These are phyloP conservation scores for Leptinotarsa peninsularis DNA, from an alignment of 2,888 invertebrate species.

Conservation along the genomic window DNA sequence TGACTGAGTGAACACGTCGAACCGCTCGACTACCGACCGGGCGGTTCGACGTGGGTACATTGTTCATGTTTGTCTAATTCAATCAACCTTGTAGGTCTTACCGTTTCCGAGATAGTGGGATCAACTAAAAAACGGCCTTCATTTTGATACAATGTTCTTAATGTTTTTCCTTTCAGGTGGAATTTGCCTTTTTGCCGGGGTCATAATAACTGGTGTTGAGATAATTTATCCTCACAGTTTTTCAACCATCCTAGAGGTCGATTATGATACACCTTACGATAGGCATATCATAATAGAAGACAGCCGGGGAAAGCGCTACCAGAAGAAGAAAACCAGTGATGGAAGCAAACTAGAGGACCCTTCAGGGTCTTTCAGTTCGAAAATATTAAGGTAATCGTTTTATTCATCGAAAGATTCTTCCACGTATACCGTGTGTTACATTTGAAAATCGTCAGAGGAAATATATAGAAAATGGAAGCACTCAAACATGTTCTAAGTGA, in stretches of 20 bases:
- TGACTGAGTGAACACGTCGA: too few relatives aligned
- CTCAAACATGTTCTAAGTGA: too few relatives aligned
- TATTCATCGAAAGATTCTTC: too few relatives aligned
- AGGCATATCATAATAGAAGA: slow-evolving; percentile 92
- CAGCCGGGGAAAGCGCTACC: slow-evolving; percentile 78
- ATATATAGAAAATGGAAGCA: too few relatives aligned
- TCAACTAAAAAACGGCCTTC: too few relatives aligned
- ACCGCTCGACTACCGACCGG: too few relatives aligned
- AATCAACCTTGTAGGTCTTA: not conserved
- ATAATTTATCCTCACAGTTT: slow-evolving; percentile 91
- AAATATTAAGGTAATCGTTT: slow-evolving; percentile 74
- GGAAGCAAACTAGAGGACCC: slow-evolving; percentile 71
- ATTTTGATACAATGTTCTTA: too few relatives aligned
- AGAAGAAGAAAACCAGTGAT: slow-evolving; percentile 71
- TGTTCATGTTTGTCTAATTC: not conserved
- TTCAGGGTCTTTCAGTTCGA: slow-evolving; percentile 71
- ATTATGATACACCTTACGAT: slow-evolving; percentile 95
- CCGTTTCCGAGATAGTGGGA: too few relatives aligned
- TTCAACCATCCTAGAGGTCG: slow-evolving; percentile 90
- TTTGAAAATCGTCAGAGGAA: too few relatives aligned
- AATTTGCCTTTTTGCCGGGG: slow-evolving; percentile 81
- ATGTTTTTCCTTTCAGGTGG: slow-evolving; percentile 71
- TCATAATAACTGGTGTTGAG: slow-evolving; percentile 85
- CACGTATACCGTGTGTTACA: too few relatives aligned
- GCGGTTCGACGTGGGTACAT: too few relatives aligned